phyloP scores from a whole-genome alignment of 1,140 invertebrate species.

The Drosophila arizonae region DNA sequence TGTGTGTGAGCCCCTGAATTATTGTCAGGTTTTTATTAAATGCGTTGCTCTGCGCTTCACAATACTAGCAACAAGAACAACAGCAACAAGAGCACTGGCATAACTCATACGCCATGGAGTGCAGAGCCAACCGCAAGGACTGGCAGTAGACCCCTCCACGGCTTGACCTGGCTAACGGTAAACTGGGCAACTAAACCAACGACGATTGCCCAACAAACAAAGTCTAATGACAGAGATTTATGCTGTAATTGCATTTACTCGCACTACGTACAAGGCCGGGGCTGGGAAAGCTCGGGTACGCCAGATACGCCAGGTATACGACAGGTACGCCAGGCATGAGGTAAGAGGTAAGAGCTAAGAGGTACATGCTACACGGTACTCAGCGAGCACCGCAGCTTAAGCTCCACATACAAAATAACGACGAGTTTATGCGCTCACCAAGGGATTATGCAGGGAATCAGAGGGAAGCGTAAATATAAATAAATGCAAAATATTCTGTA shows the following conservation, averaged over 20 bases:
- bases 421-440: slow-evolving; percentile 31
- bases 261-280: slow-evolving; percentile 8
- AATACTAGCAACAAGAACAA: slow-evolving; percentile 15
- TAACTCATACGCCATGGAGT: slow-evolving; percentile 63
- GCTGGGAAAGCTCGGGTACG: background rate
- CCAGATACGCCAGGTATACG: no score
- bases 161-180: slow-evolving; percentile 20
- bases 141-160: slow-evolving; percentile 29
- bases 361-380: background rate
- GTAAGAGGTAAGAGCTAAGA: background rate
- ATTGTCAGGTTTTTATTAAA: slow-evolving; percentile 35
- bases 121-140: slow-evolving; percentile 54
- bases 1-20: slow-evolving; percentile 23
- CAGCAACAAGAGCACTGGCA: slow-evolving; percentile 13
- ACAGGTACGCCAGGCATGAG: background rate
- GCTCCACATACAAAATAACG: slow-evolving; percentile 20
- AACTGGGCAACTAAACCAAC: slow-evolving; percentile 16
- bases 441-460: slow-evolving; percentile 10
- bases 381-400: slow-evolving; percentile 8
- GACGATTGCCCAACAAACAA: slow-evolving; percentile 63
- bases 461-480: background rate
- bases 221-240: slow-evolving; percentile 80
- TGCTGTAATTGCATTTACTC: slow-evolving; percentile 76
- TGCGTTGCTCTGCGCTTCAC: slow-evolving; percentile 14
- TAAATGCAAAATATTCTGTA: background rate